phyloP scores from a whole-genome alignment of 2,888 invertebrate species.

The Ennomos quercinarius region DNA sequence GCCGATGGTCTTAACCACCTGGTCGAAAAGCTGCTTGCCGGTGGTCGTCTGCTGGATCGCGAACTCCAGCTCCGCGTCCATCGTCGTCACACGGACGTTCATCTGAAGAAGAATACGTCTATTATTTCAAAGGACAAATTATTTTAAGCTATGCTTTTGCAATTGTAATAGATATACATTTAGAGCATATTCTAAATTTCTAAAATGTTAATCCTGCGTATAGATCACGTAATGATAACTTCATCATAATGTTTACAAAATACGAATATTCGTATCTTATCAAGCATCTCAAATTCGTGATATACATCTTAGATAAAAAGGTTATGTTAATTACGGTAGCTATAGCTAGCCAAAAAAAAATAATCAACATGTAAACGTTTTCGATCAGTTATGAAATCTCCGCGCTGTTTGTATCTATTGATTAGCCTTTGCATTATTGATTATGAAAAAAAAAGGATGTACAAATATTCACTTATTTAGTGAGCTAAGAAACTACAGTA shows the following conservation, averaged over 20 bases:
- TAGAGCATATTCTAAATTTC: too few species aligned
- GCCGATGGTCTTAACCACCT: slow-evolving; percentile 99
- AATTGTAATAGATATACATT: too few species aligned
- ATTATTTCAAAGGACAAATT: background rate
- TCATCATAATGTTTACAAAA: slow-evolving; percentile 17
- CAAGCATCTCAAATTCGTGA: slow-evolving; percentile 11
- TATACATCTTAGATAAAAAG: slow-evolving; percentile 7
- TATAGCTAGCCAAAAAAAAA: background rate
- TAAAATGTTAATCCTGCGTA: too few species aligned
- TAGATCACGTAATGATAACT: slow-evolving; percentile 2
- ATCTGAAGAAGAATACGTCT: slow-evolving; percentile 86
- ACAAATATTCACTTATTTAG: too few species aligned
- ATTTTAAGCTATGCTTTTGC: background rate
- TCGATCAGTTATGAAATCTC: slow-evolving; percentile 3
- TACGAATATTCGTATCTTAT: slow-evolving; percentile 15
- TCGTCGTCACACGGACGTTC: slow-evolving; percentile 99
- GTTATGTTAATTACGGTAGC: slow-evolving; percentile 16
- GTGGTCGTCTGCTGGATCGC: slow-evolving; percentile 99
- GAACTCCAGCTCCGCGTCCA: slow-evolving; percentile 99
- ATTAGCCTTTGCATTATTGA: too few species aligned
- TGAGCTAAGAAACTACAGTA: too few species aligned
- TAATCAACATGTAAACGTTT: background rate
- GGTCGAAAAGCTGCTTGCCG: slow-evolving; percentile 99
- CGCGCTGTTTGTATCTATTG: too few species aligned
- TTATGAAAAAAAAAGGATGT: too few species aligned